Evolutionary conservation across 2,888 invertebrate genomes (phyloP).

Genomic region (Alloscopus bannaensis): DNA sequence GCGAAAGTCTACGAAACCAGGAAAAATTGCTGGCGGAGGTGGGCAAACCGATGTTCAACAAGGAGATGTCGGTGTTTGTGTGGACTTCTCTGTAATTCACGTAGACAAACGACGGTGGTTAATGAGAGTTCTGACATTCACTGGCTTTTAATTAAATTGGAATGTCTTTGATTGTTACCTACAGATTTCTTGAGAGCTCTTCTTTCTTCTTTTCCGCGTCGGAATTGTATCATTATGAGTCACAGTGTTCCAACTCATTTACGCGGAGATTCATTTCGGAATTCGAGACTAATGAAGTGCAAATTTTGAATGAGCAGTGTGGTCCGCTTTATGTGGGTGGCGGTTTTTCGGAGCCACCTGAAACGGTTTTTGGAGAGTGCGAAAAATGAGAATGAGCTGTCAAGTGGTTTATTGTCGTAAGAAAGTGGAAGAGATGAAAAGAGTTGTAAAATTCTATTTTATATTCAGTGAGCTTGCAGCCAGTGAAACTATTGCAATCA

Average conservation of each 20-base stretch:
- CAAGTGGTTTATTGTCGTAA: constrained; percentile 11
- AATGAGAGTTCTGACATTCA: constrained; percentile 11
- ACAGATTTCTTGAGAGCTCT: no score
- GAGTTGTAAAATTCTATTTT: neutral
- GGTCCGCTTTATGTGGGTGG: neutral
- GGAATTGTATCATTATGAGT: no score
- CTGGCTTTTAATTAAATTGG: constrained; percentile 35
- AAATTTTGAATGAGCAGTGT: neutral
- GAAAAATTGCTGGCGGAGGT: no score
- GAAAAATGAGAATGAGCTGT: constrained; percentile 22
- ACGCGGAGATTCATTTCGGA: no score
- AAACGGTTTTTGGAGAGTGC: neutral
- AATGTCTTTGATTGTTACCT: no score
- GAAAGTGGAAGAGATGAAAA: constrained; percentile 14
- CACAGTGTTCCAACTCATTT: no score
- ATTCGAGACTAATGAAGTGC: no score
- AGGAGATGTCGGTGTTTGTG: neutral
- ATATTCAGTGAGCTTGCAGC: neutral
- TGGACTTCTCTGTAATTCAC: constrained; percentile 7
- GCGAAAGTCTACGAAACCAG: constrained; percentile 19
- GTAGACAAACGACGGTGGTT: no score
- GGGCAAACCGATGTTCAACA: no score
- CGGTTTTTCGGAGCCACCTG: neutral
- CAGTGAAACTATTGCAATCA: constrained; percentile 36
- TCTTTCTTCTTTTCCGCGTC: no score